Evolutionary conservation across 2,113 vertebrate genomes (phyloP).

Genomic region (Orycteropus afer): DNA sequence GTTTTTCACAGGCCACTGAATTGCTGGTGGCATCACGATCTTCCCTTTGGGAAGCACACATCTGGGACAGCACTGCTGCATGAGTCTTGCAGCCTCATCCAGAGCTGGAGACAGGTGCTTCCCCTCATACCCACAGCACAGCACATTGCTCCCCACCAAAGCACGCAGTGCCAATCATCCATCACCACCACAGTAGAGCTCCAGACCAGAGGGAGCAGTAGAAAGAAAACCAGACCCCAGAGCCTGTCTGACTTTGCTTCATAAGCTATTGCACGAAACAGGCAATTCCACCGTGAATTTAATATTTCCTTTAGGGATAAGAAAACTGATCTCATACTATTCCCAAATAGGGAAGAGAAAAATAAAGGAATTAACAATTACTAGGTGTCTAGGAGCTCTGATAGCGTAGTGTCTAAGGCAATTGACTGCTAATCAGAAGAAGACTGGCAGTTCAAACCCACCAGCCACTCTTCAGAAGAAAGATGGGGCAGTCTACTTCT

Average conservation of each 20-base stretch:
- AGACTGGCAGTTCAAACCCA: no score
- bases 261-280: not conserved
- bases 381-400: not conserved
- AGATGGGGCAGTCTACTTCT: no score
- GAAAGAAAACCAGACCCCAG: slow-evolving; percentile 2
- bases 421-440: no score
- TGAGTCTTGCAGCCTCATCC: not conserved
- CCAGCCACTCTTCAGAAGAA: no score
- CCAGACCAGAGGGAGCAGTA: not conserved
- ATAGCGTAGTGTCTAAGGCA: no score
- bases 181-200: not conserved
- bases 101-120: not conserved
- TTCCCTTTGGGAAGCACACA: not conserved
- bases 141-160: not conserved
- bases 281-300: not conserved
- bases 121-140: not conserved
- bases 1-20: not conserved
- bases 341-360: no score
- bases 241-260: not conserved
- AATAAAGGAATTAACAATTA: not conserved
- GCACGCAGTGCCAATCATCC: not conserved
- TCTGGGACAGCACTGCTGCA: not conserved
- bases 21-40: not conserved
- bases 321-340: not conserved
- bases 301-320: not conserved